Evolutionary conservation across 2,888 invertebrate genomes (phyloP), one percentile per base, ranked within the genome.

Genomic region (Napeogenes sylphis): DNA sequence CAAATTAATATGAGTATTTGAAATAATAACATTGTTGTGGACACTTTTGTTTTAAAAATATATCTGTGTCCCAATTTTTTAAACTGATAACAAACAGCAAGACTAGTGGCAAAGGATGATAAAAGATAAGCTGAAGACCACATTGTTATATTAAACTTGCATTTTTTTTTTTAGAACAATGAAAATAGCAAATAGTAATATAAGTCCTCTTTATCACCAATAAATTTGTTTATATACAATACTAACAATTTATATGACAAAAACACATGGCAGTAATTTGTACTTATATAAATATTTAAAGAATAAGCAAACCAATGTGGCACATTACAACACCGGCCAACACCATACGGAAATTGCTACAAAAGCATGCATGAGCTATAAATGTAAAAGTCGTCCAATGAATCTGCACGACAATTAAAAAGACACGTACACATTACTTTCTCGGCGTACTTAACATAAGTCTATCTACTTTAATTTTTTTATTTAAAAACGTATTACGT

Each of bases 401-500:
- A 59, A 57, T 65, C 61, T 65, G 64, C 61, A 59, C 69, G 70
- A 73, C 70, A 73, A 64, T 69, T 71, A 67, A 63, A 68, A 30
- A 69, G 74, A 76, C 74, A 73, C 74, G 73, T 75, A 70, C 66
- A 73, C 75, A 73, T 70, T 70, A 70, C 67, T 70, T 70, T 69
- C 65, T 59, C 71, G 69, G 57, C 67, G 67, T 64, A 67, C 66
- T 71, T 61, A 66, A 62, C 61, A 65, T 62, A 66, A 42, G 71
- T 74, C 73, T 79, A 84, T 79, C 79, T 80, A 79, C 74, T 76
- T 78, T 69, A 66, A 67, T 71, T 74, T 74, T 78, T 74, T 70
- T 68, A 69, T 76, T 69, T 71, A 70, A 74, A 74, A 76, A 71
- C 71, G 65, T 71, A 71, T 66, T 73, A 72, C 70, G 76, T 73